Percentiles rank a stretch among this genome's conserved stretches.
These are phyloP conservation scores for Ciona savignyi DNA, from an alignment of 23 tunicate species.

Conservation along the genomic window DNA sequence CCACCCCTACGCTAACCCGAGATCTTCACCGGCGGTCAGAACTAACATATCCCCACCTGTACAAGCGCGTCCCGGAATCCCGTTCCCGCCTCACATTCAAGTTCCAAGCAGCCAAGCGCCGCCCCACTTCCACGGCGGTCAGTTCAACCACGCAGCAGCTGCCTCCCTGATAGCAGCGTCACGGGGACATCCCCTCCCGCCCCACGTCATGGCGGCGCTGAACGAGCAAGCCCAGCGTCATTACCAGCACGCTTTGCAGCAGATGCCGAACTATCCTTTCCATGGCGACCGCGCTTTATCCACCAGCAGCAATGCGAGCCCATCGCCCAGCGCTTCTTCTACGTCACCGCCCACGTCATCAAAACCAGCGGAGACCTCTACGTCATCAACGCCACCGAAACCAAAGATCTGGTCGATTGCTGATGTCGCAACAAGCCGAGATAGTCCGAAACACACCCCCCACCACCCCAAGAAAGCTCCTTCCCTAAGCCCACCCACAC, in stretches of 20 bases:
- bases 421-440: slow-evolving; percentile 72
- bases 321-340: slow-evolving; percentile 9
- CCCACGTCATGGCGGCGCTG: slow-evolving; percentile 61
- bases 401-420: slow-evolving; percentile 94
- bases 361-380: slow-evolving; percentile 37
- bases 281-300: not conserved
- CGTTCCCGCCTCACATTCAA: slow-evolving; percentile 26
- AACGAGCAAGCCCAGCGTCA: slow-evolving; percentile 56
- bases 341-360: slow-evolving; percentile 16
- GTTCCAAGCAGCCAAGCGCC: slow-evolving; percentile 19
- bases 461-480: not conserved
- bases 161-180: slow-evolving; percentile 48
- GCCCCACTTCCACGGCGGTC: slow-evolving; percentile 22
- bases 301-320: slow-evolving; percentile 15
- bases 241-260: slow-evolving; percentile 63
- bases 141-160: slow-evolving; percentile 42
- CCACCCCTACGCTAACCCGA: slow-evolving; percentile 18
- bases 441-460: slow-evolving; percentile 20
- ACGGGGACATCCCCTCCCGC: slow-evolving; percentile 42
- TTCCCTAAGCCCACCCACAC: not conserved
- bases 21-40: slow-evolving; percentile 21
- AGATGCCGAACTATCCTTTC: slow-evolving; percentile 16
- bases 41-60: slow-evolving; percentile 8
- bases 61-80: slow-evolving; percentile 28
- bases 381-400: slow-evolving; percentile 43